Evolutionary conservation across 2,797 vertebrate genomes (phyloP), one percentile per base, ranked within the genome.

Genomic region (Crenuchus spilurus): DNA sequence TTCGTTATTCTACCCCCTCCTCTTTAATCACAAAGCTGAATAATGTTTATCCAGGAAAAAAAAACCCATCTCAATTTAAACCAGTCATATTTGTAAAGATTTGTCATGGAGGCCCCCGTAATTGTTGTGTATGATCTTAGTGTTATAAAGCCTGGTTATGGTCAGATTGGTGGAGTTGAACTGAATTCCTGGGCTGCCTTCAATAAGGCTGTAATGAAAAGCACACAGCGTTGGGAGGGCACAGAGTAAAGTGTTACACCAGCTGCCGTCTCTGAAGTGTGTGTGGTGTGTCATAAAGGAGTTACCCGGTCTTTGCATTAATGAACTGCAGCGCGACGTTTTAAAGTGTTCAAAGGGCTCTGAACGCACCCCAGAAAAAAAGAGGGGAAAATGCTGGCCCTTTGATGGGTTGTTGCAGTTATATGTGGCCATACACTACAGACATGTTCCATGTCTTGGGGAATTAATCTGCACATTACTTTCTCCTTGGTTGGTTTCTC

Each of bases 201-300:
- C 89, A 91, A 91, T 92, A 89, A 92, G 88, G 82, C 81, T 77
- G 78, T 92, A 92, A 92, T 92, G 87, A 91, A 92, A 92, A 93
- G 87, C 92, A 92, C 83, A 49, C 75, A 82, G 67, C 20, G 76
- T 60, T 80, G 72, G 62, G 52, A 54, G 4, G 77, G 57, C 70
- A 61, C 52, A 42, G 26, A 46, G 80, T 88, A 85, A 91, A 92
- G 91, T 89, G 88, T 90, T 91, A 83, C 81, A 84, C 86, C 91
- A 92, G 92, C 90, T 92, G 91, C 86, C 89, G 85, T 90, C 87
- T 92, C 89, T 92, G 91, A 92, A 87, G 90, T 92, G 75, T 80
- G 92, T 91, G 90, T 89, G 90, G 88, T 84, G 87, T 90, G 87
- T 89, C 85, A 86, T 89, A 91, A 91, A 92, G 86, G 76, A 52